Evolutionary conservation across 2,888 invertebrate genomes (phyloP), one percentile per base, ranked within the genome.

Genomic region (Cantharis rufa): DNA sequence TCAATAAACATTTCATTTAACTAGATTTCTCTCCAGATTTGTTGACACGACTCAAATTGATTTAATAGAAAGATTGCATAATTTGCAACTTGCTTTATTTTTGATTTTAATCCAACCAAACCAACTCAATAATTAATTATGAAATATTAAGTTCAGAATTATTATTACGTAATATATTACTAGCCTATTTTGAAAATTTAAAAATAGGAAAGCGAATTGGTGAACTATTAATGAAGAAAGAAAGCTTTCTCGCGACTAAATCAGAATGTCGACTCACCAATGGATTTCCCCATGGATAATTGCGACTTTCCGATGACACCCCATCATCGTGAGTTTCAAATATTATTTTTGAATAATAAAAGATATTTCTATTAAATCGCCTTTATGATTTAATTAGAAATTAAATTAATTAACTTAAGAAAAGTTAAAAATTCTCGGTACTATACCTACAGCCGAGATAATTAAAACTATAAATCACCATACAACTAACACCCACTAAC

Each of bases 401-500:
- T n/a, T 48, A 48, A 48, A 48, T 48, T n/a, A 48, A 48, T 48
- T 48, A n/a, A n/a, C n/a, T n/a, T n/a, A n/a, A 21, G 24, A 21
- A 15, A 66, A 66, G 7, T 66, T n/a, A 66, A 66, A 64, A 64
- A 64, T 64, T 64, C n/a, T 9, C 5, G 13, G 64, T 21, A 24
- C 7, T 24, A 21, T 66, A 24, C 21, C 21, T 24, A 66, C 64
- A 24, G 18, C 21, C 10, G n/a, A n/a, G 64, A 66, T 66, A 66
- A 66, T 66, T 16, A 66, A 66, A 66, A 66, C 18, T 10, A 66
- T 66, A 66, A 66, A 66, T 66, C 64, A 66, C 21, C 24, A 24
- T n/a, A 66, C 64, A 21, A 66, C 64, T 66, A 66, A 66, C 64
- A 66, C 64, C 64, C 64, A 66, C 64, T 66, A 24, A 66, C 64